A percentile compares a stretch with the other conserved stretches of the same genome.
Evolutionary conservation across 2,888 invertebrate species (phyloP).

Genomic region (Tuberolachnus salignus): DNA sequence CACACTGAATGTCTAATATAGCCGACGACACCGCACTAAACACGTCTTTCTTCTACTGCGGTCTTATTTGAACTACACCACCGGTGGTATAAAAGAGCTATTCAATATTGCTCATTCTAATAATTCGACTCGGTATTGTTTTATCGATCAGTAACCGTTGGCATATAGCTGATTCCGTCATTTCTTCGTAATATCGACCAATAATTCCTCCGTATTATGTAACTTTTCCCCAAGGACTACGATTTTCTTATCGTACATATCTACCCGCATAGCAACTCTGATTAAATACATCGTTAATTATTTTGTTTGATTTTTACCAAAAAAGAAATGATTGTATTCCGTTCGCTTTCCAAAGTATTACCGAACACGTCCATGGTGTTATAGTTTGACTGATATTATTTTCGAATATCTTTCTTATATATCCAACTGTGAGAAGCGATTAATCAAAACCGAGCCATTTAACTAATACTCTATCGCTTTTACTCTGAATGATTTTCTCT

Average conservation of each 20-base stretch:
- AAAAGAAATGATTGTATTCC: neutral
- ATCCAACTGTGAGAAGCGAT: constrained; percentile 5
- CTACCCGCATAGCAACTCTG: too few relatives aligned
- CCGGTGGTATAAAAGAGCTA: neutral
- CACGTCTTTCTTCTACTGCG: too few relatives aligned
- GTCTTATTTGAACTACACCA: neutral
- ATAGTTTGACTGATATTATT: neutral
- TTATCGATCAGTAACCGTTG: too few relatives aligned
- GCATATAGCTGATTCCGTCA: too few relatives aligned
- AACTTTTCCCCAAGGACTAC: neutral
- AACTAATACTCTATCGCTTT: constrained; percentile 59
- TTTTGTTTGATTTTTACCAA: too few relatives aligned
- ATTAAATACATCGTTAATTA: too few relatives aligned
- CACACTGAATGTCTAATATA: neutral
- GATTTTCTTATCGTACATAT: too few relatives aligned
- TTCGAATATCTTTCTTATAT: neutral
- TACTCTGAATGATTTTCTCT: constrained; percentile 59
- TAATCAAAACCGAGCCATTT: constrained; percentile 59
- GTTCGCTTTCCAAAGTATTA: neutral
- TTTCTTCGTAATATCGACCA: too few relatives aligned
- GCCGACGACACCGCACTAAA: neutral
- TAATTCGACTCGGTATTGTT: too few relatives aligned
- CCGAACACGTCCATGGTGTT: constrained; percentile 1
- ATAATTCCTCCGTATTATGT: neutral
- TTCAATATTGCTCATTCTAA: neutral